Evolutionary conservation across 1,140 invertebrate genomes (phyloP).

Genomic region (Agrypnia vestita): DNA sequence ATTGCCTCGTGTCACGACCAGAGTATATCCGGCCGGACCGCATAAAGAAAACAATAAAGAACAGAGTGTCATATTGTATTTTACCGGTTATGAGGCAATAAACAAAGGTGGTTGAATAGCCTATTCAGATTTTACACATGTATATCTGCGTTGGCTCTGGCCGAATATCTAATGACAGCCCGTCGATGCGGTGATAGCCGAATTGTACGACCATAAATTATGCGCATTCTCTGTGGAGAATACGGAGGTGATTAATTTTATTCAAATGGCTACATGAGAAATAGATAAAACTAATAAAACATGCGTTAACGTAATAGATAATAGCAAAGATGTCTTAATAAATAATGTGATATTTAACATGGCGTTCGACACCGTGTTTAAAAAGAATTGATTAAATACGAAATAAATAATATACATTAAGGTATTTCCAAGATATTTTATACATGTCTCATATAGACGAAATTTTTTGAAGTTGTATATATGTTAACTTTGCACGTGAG

Average conservation of each 20-base stretch:
- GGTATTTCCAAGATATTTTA: too few species aligned
- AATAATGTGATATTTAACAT: conserved; percentile 28
- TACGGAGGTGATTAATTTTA: conserved; percentile 38
- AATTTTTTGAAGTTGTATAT: too few species aligned
- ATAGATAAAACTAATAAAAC: conserved; percentile 26
- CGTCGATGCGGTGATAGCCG: not conserved
- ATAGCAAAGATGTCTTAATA: conserved; percentile 34
- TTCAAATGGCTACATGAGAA: conserved; percentile 16
- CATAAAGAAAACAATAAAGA: conserved; percentile 10
- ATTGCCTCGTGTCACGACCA: too few species aligned
- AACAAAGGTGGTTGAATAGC: not conserved
- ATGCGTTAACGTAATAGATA: conserved; percentile 10
- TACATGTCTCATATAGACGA: too few species aligned
- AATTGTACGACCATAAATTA: not conserved
- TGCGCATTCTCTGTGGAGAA: not conserved
- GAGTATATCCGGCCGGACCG: too few species aligned
- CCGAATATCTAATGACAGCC: conserved; percentile 5
- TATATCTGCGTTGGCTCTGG: not conserved
- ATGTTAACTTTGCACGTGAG: too few species aligned
- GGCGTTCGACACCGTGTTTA: too few species aligned
- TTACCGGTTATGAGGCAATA: not conserved
- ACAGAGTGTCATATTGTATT: not conserved
- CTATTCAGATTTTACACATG: conserved; percentile 9
- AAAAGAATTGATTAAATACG: too few species aligned
- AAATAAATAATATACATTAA: too few species aligned